These are phyloP conservation scores for Larimichthys polyactis DNA, from an alignment of 2,113 vertebrate species.

Conservation along the genomic window DNA sequence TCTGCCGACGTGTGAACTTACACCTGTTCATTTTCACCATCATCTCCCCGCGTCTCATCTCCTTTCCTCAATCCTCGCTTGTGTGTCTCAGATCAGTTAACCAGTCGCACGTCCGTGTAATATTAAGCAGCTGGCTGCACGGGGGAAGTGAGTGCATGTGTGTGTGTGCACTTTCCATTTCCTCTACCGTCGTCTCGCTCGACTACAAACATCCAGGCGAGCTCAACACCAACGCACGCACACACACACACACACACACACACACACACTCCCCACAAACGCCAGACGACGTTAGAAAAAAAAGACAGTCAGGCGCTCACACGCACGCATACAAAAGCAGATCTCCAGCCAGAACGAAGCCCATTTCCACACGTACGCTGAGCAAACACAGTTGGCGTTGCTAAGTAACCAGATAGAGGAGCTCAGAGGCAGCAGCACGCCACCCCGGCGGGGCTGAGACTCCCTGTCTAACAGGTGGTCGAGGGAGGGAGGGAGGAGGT, in stretches of 20 bases:
- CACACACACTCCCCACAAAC: neutral
- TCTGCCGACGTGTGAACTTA: no score
- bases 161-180: constrained; percentile 37
- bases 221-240: neutral
- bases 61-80: neutral
- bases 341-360: constrained; percentile 69
- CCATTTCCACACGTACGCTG: constrained; percentile 77
- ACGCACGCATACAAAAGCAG: constrained; percentile 62
- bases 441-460: constrained; percentile 67
- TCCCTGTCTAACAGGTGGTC: constrained; percentile 81
- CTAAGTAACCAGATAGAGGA: constrained; percentile 83
- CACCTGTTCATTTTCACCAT: constrained; percentile 28
- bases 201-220: constrained; percentile 54
- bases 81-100: constrained; percentile 45
- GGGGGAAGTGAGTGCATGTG: constrained; percentile 27
- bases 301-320: constrained; percentile 48
- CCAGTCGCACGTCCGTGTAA: constrained; percentile 48
- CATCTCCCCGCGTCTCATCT: neutral
- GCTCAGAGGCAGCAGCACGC: constrained; percentile 75
- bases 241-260: neutral
- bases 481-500: constrained; percentile 27
- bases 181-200: constrained; percentile 52
- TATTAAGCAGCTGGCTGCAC: constrained; percentile 46
- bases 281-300: constrained; percentile 25
- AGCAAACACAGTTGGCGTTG: constrained; percentile 83